Percentiles rank a stretch among this genome's conserved stretches.
These are phyloP conservation scores for Chinchilla lanigera DNA, from an alignment of 2,113 vertebrate genomes.

Conservation along the genomic window DNA sequence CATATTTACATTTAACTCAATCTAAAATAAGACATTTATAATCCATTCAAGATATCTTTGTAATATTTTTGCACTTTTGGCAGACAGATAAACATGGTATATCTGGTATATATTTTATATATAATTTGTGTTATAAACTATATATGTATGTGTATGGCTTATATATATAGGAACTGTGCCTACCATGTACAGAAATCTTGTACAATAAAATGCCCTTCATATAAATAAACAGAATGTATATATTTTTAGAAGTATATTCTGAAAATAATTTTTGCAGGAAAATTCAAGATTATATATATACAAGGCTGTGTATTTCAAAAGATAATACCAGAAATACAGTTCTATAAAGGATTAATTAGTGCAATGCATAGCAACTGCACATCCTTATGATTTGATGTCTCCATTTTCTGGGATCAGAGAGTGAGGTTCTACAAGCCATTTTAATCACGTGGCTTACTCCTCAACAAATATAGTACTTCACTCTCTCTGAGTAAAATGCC, in stretches of 20 bases:
- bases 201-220: conserved; percentile 26
- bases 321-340: neutral
- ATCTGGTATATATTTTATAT: conserved; percentile 50
- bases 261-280: conserved; percentile 39
- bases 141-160: neutral
- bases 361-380: conserved; percentile 46
- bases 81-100: conserved; percentile 59
- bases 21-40: conserved; percentile 86
- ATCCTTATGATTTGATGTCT: conserved; percentile 8
- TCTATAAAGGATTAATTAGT: neutral
- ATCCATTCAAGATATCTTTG: conserved; percentile 72
- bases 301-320: neutral
- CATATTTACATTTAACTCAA: conserved; percentile 85
- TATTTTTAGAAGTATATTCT: conserved; percentile 61
- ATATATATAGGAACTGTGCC: neutral
- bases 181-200: conserved; percentile 9
- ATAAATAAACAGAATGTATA: conserved; percentile 16
- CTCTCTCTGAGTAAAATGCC: conserved; percentile 35
- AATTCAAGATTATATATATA: neutral
- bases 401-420: conserved; percentile 45
- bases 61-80: conserved; percentile 70
- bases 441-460: neutral
- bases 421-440: neutral
- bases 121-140: neutral
- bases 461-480: neutral